Evolutionary conservation across 2,797 vertebrate genomes (phyloP), one percentile per base, ranked within the genome.

Genomic region (Phaenicophaeus curvirostris): DNA sequence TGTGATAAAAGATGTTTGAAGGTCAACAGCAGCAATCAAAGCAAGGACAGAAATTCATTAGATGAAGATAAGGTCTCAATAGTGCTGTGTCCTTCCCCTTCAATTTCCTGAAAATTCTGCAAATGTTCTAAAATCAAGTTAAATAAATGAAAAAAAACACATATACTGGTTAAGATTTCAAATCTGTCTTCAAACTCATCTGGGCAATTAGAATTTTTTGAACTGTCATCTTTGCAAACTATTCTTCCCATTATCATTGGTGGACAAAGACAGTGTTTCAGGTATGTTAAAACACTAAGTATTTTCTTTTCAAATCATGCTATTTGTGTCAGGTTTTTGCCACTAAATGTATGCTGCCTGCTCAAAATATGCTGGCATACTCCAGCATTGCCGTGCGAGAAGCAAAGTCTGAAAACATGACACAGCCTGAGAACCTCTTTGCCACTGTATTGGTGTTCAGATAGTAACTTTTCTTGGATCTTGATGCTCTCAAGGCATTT

Each of bases 1-100:
- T 44, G 74, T 69, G 55, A 91, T 63, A 94, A 96, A 91, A 96
- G 87, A 84, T 96, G 69, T 95, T 91, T 97, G 97, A 97, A 98
- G 97, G 96, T 97, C 97, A 97, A 48, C 13, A 74, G 83, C 6
- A 31, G 68, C 71, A 89, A 67, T 93, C 62, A 86, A 94, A 91
- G 30, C 46, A 95, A 94, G 94, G 88, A 73, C 72, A 87, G 15
- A 91, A 88, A 85, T 85, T 86, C 73, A 66, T 76, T 87, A 84
- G 20, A 65, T 80, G 76, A 77, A 87, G 57, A 73, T 16, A 75
- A 68, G 69, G 88, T 72, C 35, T 93, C 53, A 61, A 23, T 89
- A 55, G 9, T 39, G 66, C n/a, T 54, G 15, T 5, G 5, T 19
- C 20, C 44, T 83, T 91, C 75, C 11, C 24, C 13, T 67, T 51